Percentiles rank a stretch among this genome's conserved stretches.
Evolutionary conservation across 37 sponge, comb jelly and placozoan genomes (phyloP).

Genomic region (Beroe ovata): DNA sequence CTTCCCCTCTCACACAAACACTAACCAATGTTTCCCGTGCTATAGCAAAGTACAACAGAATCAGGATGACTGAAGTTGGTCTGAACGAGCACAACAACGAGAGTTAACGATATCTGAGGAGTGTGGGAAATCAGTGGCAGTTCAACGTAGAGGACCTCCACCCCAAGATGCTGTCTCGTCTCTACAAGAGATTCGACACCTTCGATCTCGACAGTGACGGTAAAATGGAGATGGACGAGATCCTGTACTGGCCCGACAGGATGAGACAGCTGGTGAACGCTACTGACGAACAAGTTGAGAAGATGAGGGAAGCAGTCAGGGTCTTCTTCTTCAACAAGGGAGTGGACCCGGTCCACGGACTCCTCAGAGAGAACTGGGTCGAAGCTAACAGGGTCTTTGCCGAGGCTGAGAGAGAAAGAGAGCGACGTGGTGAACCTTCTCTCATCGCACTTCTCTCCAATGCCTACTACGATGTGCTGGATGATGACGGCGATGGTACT

Average conservation of each 20-base stretch:
- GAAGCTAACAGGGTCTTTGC: slow-evolving; percentile 57
- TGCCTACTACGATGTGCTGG: slow-evolving; percentile 53
- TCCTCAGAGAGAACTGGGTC: slow-evolving; percentile 29
- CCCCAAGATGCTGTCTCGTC: slow-evolving; percentile 38
- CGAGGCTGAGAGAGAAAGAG: slow-evolving; percentile 62
- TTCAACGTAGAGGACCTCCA: slow-evolving; percentile 44
- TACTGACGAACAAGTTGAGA: slow-evolving; percentile 50
- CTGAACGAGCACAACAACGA: slow-evolving; percentile 26
- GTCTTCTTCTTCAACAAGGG: slow-evolving; percentile 53
- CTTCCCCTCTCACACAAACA: too few relatives aligned
- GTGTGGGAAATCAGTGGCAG: slow-evolving; percentile 31
- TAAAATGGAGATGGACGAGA: slow-evolving; percentile 31
- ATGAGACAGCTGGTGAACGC: slow-evolving; percentile 37
- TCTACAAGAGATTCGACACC: slow-evolving; percentile 44
- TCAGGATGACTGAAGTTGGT: background rate
- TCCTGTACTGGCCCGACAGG: slow-evolving; percentile 36
- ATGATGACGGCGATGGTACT: slow-evolving; percentile 52
- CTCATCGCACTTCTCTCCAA: slow-evolving; percentile 57
- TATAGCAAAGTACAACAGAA: background rate
- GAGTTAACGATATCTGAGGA: slow-evolving; percentile 1
- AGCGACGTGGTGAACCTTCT: slow-evolving; percentile 30
- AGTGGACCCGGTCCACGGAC: slow-evolving; percentile 14
- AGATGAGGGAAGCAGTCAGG: background rate
- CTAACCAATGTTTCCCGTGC: background rate
- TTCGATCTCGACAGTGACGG: slow-evolving; percentile 36